phyloP scores from a whole-genome alignment of 2,888 invertebrate genomes.

The Zygaena filipendulae region DNA sequence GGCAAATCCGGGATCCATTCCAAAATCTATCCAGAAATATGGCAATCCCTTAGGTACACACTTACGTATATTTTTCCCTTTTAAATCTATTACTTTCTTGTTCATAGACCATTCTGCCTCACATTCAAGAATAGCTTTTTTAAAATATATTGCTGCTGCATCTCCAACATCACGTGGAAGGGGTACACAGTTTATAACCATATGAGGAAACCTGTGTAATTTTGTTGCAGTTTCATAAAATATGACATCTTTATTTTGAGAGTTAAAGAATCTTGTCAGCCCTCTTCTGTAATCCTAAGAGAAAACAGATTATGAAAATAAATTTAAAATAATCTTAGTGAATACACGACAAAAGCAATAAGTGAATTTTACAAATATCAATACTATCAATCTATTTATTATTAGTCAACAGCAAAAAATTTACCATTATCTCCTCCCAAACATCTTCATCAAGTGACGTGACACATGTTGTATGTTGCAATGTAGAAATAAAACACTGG shows the following conservation, averaged over 20 bases:
- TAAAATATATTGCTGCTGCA: conserved; percentile 95
- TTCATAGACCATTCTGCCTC: conserved; percentile 96
- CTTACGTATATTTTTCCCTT: conserved; percentile 77
- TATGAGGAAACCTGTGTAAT: conserved; percentile 81
- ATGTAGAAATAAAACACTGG: conserved; percentile 89
- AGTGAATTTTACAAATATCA: too few species aligned
- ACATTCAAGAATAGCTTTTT: conserved; percentile 96
- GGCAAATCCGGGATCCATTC: conserved; percentile 90
- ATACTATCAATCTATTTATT: too few species aligned
- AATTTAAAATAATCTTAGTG: neutral
- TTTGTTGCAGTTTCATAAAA: conserved; percentile 90
- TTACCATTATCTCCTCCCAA: conserved; percentile 87
- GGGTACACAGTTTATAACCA: conserved; percentile 91
- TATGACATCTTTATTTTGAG: conserved; percentile 80
- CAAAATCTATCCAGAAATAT: conserved; percentile 96
- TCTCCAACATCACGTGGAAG: conserved; percentile 85
- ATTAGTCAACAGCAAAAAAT: too few species aligned
- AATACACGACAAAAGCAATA: too few species aligned
- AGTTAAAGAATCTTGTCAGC: conserved; percentile 80
- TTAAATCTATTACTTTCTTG: conserved; percentile 77
- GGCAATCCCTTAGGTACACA: conserved; percentile 93
- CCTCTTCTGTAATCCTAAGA: conserved; percentile 79
- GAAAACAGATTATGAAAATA: too few species aligned
- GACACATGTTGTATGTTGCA: conserved; percentile 81
- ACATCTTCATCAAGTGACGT: conserved; percentile 94